These are phyloP conservation scores for Platycheirus albimanus DNA, from an alignment of 2,888 invertebrate genomes.

Conservation along the genomic window DNA sequence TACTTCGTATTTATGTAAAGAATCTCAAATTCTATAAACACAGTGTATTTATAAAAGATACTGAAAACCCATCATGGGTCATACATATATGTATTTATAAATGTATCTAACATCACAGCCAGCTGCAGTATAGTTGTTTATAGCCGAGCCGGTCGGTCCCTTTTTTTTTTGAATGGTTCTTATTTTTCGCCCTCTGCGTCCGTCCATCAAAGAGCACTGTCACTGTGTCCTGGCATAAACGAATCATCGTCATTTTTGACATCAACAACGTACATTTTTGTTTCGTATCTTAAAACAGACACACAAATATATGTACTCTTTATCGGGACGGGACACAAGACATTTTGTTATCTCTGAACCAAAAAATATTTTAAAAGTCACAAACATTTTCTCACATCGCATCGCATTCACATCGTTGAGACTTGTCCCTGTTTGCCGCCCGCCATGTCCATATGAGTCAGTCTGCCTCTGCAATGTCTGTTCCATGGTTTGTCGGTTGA, in stretches of 20 bases:
- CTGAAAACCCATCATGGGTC: neutral
- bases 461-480: too few relatives aligned
- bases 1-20: neutral
- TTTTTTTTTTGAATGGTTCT: constrained; percentile 6
- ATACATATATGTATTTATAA: neutral
- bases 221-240: constrained; percentile 6
- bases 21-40: constrained; percentile 6
- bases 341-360: constrained; percentile 49
- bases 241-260: constrained; percentile 21
- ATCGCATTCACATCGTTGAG: too few relatives aligned
- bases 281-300: constrained; percentile 11
- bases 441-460: too few relatives aligned
- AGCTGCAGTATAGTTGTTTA: constrained; percentile 47
- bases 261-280: neutral
- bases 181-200: constrained; percentile 12
- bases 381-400: constrained; percentile 26
- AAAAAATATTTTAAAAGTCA: constrained; percentile 48
- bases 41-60: neutral
- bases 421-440: too few relatives aligned
- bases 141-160: too few relatives aligned
- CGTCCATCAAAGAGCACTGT: constrained; percentile 8
- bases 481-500: neutral
- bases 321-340: constrained; percentile 41
- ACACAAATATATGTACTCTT: constrained; percentile 36
- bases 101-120: neutral